Evolutionary conservation across 2,888 invertebrate genomes (phyloP).

Genomic region (Microdon myrmicae): DNA sequence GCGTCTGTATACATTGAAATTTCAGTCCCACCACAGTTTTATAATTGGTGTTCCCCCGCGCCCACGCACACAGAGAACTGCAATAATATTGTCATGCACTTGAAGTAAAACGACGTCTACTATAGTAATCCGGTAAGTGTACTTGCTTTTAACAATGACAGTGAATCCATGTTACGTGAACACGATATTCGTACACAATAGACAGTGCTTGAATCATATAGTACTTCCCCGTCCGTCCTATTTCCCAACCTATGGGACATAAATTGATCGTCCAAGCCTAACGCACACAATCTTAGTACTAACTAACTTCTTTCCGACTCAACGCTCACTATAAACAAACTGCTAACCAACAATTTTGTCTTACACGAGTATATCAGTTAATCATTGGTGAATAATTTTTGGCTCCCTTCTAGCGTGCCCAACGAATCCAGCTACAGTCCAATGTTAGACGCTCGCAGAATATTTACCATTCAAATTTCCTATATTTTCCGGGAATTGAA

Average conservation of each 20-base stretch:
- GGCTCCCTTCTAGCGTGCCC: background rate
- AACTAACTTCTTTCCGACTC: slow-evolving; percentile 14
- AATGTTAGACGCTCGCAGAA: too few species aligned
- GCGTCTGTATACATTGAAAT: background rate
- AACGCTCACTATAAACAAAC: slow-evolving; percentile 16
- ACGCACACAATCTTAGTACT: too few species aligned
- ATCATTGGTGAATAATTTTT: slow-evolving; percentile 22
- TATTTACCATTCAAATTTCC: too few species aligned
- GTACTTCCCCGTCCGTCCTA: slow-evolving; percentile 1
- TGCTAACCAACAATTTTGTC: slow-evolving; percentile 9
- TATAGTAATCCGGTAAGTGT: slow-evolving; percentile 15
- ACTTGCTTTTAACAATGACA: slow-evolving; percentile 39
- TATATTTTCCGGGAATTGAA: too few species aligned
- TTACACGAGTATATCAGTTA: slow-evolving; percentile 1
- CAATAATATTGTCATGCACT: slow-evolving; percentile 45
- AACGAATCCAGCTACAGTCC: slow-evolving; percentile 5
- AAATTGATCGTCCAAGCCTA: too few species aligned
- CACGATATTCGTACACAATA: slow-evolving; percentile 24
- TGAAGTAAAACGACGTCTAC: slow-evolving; percentile 32
- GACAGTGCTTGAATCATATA: too few species aligned
- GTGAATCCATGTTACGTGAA: slow-evolving; percentile 25
- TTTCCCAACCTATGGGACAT: background rate
- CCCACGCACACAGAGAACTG: slow-evolving; percentile 1
- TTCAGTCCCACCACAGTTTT: background rate
- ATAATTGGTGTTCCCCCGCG: background rate